These are phyloP conservation scores for Drosophila nr. medialis DNA, from an alignment of 2,888 invertebrate genomes.

Conservation along the genomic window DNA sequence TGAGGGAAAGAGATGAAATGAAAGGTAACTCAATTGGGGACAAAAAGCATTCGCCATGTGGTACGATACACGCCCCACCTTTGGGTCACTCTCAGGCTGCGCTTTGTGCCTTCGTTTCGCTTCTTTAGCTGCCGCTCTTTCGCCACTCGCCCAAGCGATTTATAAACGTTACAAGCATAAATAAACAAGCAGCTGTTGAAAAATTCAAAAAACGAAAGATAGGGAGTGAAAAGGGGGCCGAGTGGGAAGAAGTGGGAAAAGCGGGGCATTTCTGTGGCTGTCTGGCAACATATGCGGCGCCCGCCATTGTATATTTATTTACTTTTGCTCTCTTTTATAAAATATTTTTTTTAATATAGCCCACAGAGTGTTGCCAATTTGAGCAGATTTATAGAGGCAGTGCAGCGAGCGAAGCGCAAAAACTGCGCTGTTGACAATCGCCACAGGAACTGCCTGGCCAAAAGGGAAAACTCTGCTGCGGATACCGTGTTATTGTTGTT, in stretches of 20 bases:
- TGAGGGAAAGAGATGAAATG: conserved; percentile 3
- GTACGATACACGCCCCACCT: conserved; percentile 40
- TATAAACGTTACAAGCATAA: conserved; percentile 81
- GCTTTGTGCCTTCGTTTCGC: conserved; percentile 36
- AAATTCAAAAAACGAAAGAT: conserved; percentile 37
- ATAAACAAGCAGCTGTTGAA: conserved; percentile 75
- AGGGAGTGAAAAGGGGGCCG: not conserved
- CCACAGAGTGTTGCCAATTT: conserved; percentile 81
- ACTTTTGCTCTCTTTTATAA: conserved; percentile 77
- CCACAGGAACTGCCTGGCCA: conserved; percentile 69
- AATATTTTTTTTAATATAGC: conserved; percentile 81
- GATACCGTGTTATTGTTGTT: conserved; percentile 10
- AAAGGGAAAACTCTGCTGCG: conserved; percentile 47
- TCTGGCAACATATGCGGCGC: conserved; percentile 74
- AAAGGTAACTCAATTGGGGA: conserved; percentile 72
- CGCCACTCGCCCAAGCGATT: conserved; percentile 63
- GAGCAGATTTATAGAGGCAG: conserved; percentile 77
- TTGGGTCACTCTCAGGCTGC: conserved; percentile 52
- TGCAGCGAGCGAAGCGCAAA: conserved; percentile 41
- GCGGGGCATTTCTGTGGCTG: conserved; percentile 24
- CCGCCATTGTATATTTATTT: conserved; percentile 73
- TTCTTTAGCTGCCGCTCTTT: conserved; percentile 17
- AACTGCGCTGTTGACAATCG: conserved; percentile 76
- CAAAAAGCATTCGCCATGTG: conserved; percentile 72
- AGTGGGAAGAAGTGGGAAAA: not conserved